Evolutionary conservation across 2,113 vertebrate species (phyloP), one percentile per base, ranked within the genome.

Genomic region (Orycteropus afer): DNA sequence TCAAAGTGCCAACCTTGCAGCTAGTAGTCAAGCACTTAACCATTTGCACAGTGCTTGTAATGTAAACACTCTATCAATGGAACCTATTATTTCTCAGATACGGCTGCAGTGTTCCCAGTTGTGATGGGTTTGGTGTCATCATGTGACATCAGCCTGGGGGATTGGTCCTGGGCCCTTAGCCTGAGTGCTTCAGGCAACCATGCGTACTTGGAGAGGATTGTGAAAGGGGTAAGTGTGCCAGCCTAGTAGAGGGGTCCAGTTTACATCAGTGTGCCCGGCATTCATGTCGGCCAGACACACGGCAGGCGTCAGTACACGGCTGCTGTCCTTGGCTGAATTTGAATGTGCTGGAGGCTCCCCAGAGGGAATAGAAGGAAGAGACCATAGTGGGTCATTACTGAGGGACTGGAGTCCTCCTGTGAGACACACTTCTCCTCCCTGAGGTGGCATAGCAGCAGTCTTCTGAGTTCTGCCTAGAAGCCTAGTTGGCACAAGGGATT

Each of bases 401-500:
- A 57, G 88, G 81, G 61, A 25, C 47, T 23, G 65, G 69, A 76
- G 23, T 10, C 83, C 67, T 94, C 93, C 95, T 94, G 86, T 22
- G 89, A 91, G 83, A 67, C 91, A 74, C 32, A 34, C 74, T 91
- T 67, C 14, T 49, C 37, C 53, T 63, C 65, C 63, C 69, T 1
- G 53, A 89, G 83, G 55, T 71, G 69, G 59, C 77, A 74, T 73
- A 49, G 12, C 10, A 11, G n/a, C 86, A 76, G 57, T n/a, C 69
- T 84, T 53, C 22, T 1, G 4, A 32, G 32, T 23, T 23, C 69
- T 85, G 92, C 53, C 80, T 86, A 15, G 90, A 95, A 96, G 67
- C 89, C 85, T 86, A 40, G 73, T 82, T 95, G 96, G 90, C 92
- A 90, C 85, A 20, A 17, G 92, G 89, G 91, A 86, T 79, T 34